Conservation (phyloP, 92 coral and sea anemone genomes). For the Umimayanthus chanpuru region DNA sequence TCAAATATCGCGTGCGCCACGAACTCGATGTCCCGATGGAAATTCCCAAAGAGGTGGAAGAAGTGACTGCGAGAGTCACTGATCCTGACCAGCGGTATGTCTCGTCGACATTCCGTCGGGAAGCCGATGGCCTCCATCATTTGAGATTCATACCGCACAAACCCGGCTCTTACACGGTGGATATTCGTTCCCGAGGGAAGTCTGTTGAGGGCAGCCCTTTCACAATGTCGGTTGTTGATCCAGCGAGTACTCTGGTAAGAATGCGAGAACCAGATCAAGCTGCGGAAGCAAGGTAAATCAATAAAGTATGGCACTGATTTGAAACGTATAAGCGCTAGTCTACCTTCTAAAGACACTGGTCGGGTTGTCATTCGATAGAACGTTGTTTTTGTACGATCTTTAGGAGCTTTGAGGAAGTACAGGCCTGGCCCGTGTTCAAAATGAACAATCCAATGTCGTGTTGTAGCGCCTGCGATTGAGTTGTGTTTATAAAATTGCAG, state of each 20-base stretch:
- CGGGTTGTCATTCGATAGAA: neutral
- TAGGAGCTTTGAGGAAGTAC: too few species aligned
- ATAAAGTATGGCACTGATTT: neutral
- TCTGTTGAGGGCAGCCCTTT: slow-evolving; percentile 80
- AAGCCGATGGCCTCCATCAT: slow-evolving; percentile 73
- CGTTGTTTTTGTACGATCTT: too few species aligned
- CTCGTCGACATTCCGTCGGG: slow-evolving; percentile 67
- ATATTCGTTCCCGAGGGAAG: slow-evolving; percentile 63
- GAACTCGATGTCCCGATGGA: slow-evolving; percentile 90
- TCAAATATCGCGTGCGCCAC: slow-evolving; percentile 63
- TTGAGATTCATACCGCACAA: slow-evolving; percentile 70
- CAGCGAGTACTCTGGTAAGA: slow-evolving; percentile 72
- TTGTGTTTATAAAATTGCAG: too few species aligned
- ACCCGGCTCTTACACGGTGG: slow-evolving; percentile 69
- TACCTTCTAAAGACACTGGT: neutral
- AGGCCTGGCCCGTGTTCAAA: too few species aligned
- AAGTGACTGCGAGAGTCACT: slow-evolving; percentile 72
- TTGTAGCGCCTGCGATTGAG: too few species aligned
- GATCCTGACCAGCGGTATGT: slow-evolving; percentile 77
- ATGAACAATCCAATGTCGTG: too few species aligned
- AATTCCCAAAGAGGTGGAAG: slow-evolving; percentile 75
- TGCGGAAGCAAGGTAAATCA: slow-evolving; percentile 22
- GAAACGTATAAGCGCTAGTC: neutral
- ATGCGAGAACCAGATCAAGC: slow-evolving; percentile 64
- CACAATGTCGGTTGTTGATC: slow-evolving; percentile 72